These are phyloP conservation scores for Pantala flavescens DNA, from an alignment of 1,140 invertebrate species.

Conservation along the genomic window DNA sequence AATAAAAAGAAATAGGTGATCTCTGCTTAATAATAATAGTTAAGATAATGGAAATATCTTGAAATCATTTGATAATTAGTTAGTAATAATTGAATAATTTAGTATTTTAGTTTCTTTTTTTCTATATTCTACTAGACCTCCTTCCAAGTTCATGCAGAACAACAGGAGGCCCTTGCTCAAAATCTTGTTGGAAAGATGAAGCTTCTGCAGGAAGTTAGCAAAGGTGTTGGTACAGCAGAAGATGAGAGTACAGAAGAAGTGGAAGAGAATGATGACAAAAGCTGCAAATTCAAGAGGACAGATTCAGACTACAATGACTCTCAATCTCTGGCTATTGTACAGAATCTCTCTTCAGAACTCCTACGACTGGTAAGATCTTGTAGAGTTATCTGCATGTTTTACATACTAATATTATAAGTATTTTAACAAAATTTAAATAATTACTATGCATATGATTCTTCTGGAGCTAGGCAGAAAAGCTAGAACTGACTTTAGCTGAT, in stretches of 20 bases:
- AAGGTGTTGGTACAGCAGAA: neutral
- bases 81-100: too few species aligned
- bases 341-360: slow-evolving; percentile 34
- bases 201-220: slow-evolving; percentile 29
- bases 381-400: neutral
- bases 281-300: neutral
- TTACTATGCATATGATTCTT: slow-evolving; percentile 10
- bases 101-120: too few species aligned
- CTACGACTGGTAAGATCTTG: slow-evolving; percentile 29
- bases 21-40: too few species aligned
- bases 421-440: neutral
- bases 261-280: neutral
- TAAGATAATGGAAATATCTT: too few species aligned
- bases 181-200: slow-evolving; percentile 31
- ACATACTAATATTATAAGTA: neutral
- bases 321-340: slow-evolving; percentile 28
- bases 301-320: neutral
- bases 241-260: neutral
- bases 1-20: too few species aligned
- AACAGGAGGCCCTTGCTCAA: slow-evolving; percentile 32
- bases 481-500: slow-evolving; percentile 30
- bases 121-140: slow-evolving; percentile 25
- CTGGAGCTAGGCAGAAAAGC: slow-evolving; percentile 32
- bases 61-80: too few species aligned
- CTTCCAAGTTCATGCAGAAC: slow-evolving; percentile 31